Evolutionary conservation across 1,140 invertebrate species (phyloP).

Genomic region (Drosophila bocki): DNA sequence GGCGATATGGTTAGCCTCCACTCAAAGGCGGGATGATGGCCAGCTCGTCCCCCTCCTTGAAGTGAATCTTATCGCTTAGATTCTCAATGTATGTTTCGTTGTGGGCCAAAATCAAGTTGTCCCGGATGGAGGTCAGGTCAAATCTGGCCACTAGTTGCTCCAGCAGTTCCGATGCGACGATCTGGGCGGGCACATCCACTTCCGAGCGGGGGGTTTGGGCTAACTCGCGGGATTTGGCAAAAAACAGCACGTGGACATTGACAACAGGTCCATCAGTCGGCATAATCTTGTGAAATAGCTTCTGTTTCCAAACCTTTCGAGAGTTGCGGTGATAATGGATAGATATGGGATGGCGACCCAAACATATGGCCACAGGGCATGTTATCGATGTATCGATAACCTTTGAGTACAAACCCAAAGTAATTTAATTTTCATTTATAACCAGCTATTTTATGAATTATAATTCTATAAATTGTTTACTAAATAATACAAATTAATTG

Average conservation of each 20-base stretch:
- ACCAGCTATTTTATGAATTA: background rate
- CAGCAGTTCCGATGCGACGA: slow-evolving; percentile 86
- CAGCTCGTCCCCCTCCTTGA: slow-evolving; percentile 90
- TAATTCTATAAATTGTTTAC: background rate
- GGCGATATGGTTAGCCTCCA: slow-evolving; percentile 88
- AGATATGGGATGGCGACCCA: background rate
- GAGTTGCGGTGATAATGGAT: background rate
- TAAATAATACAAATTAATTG: background rate
- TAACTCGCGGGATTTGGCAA: slow-evolving; percentile 94
- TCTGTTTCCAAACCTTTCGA: background rate
- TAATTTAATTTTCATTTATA: background rate
- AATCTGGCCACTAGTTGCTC: slow-evolving; percentile 86
- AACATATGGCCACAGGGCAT: background rate
- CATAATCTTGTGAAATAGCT: slow-evolving; percentile 31
- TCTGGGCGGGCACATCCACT: slow-evolving; percentile 86
- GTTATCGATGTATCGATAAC: background rate
- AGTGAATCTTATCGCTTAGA: slow-evolving; percentile 85
- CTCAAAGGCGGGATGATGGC: slow-evolving; percentile 95
- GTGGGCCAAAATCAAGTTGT: slow-evolving; percentile 91
- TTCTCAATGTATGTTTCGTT: slow-evolving; percentile 91
- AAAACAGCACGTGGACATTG: slow-evolving; percentile 91
- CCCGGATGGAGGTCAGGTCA: slow-evolving; percentile 89
- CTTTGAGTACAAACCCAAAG: too few relatives aligned
- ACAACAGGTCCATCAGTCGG: slow-evolving; percentile 55
- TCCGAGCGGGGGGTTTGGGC: slow-evolving; percentile 87